Conservation (phyloP, 92 coral and sea anemone species). For the Diadumene lineata region DNA sequence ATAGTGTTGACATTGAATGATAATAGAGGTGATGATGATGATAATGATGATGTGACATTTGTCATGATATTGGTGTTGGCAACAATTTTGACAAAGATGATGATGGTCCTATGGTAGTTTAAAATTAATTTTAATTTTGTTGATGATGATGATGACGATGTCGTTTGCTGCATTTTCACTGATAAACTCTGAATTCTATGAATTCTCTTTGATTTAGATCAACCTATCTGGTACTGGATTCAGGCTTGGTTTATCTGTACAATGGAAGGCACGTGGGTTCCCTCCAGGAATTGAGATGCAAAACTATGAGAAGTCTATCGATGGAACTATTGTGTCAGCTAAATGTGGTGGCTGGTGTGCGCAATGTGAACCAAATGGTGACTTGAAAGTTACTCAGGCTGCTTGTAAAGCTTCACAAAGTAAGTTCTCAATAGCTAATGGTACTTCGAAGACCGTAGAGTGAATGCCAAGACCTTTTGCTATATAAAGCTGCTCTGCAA, state of each 20-base stretch:
- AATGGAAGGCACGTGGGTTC: conserved; percentile 72
- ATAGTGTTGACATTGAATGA: no score
- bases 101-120: background rate
- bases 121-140: no score
- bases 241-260: conserved; percentile 56
- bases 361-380: conserved; percentile 72
- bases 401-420: conserved; percentile 63
- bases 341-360: conserved; percentile 99
- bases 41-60: background rate
- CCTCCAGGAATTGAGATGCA: conserved; percentile 94
- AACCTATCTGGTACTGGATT: conserved; percentile 85
- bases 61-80: background rate
- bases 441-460: no score
- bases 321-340: conserved; percentile 86
- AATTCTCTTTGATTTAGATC: conserved; percentile 13
- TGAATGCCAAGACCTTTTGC: background rate
- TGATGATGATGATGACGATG: background rate
- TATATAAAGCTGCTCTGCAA: no score
- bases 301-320: conserved; percentile 75
- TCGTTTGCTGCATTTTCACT: background rate
- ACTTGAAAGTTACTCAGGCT: conserved; percentile 61
- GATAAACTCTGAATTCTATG: no score
- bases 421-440: no score
- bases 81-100: background rate
- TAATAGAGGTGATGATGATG: background rate